Evolutionary conservation across 2,113 vertebrate genomes (phyloP).

Genomic region (Alethe diademata): DNA sequence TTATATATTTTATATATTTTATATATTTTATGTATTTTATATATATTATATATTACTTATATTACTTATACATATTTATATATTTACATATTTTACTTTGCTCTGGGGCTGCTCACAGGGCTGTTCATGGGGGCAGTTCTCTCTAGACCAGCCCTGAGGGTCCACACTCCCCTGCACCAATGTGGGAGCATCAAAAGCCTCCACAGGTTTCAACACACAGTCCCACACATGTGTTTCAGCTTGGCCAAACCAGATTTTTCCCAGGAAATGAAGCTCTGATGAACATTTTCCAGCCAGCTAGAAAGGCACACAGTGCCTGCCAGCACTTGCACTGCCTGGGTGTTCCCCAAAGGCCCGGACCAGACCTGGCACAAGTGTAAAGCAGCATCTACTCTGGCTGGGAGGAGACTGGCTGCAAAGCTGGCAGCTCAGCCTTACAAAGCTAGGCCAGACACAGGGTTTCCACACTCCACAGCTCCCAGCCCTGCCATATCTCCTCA

Average conservation of each 20-base stretch:
- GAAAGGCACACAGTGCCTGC: not conserved
- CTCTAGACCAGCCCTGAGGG: not conserved
- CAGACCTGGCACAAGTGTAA: accelerated
- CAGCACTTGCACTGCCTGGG: not conserved
- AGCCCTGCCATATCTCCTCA: not conserved
- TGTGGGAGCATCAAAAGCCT: not conserved
- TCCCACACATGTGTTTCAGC: not conserved
- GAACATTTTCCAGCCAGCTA: not conserved
- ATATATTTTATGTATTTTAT: no score
- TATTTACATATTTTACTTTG: not conserved
- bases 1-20: no score
- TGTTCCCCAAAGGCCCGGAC: not conserved
- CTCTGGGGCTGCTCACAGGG: not conserved
- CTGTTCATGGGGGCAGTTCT: accelerated
- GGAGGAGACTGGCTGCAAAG: not conserved
- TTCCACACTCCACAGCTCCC: not conserved
- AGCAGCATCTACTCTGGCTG: not conserved
- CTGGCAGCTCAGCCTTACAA: not conserved
- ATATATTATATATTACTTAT: no score
- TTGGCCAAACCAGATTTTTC: not conserved
- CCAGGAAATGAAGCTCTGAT: not conserved
- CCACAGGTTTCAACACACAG: not conserved
- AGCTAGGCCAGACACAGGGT: not conserved
- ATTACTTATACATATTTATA: no score
- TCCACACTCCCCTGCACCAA: not conserved